phyloP scores from a whole-genome alignment of 2,113 vertebrate species.

The Merops nubicus region DNA sequence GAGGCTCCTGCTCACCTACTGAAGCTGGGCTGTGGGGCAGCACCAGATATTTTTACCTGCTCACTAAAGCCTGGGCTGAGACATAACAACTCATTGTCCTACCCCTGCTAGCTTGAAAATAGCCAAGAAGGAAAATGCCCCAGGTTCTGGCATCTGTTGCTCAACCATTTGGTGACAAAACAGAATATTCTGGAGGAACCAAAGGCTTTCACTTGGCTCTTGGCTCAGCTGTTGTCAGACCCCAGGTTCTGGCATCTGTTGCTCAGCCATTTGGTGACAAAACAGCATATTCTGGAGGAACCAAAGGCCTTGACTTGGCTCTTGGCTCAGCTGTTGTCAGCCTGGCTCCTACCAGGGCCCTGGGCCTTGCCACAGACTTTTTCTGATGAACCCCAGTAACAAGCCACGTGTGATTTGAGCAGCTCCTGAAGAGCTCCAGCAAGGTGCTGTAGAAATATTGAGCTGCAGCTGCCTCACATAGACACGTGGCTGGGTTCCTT shows the following conservation, averaged over 20 bases:
- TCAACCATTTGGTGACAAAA: not conserved
- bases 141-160: not conserved
- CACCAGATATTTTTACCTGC: not conserved
- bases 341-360: not conserved
- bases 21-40: not conserved
- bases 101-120: not conserved
- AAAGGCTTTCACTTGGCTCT: not conserved
- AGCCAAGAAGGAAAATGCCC: not conserved
- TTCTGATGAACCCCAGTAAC: conserved; percentile 2
- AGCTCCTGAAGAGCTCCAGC: not conserved
- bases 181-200: not conserved
- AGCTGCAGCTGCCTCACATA: conserved; percentile 27
- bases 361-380: not conserved
- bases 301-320: not conserved
- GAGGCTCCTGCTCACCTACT: not conserved
- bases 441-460: not conserved
- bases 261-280: not conserved
- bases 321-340: too few relatives aligned
- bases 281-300: not conserved
- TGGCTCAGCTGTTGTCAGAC: too few relatives aligned
- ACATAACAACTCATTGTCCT: not conserved
- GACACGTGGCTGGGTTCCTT: not conserved
- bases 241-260: not conserved
- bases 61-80: not conserved
- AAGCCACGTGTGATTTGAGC: conserved; percentile 13